Evolutionary conservation across 1,140 invertebrate genomes (phyloP).

Genomic region (Holcopasites calliopsidis): DNA sequence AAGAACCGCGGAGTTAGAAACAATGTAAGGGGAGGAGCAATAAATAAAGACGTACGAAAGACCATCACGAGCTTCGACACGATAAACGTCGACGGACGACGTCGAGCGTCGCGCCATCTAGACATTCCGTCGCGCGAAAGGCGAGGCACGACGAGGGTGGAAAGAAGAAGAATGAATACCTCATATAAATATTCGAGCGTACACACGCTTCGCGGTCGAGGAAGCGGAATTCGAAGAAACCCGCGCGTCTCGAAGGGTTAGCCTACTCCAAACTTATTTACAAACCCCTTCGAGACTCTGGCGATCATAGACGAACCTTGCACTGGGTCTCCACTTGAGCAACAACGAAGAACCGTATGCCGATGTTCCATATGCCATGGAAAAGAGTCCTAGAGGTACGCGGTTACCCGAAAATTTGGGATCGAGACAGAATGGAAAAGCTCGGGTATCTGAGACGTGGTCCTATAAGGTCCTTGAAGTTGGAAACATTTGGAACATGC

Average conservation of each 20-base stretch:
- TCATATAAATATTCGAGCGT: conserved; percentile 48
- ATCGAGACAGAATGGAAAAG: too few relatives aligned
- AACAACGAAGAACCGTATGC: too few relatives aligned
- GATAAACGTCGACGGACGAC: conserved; percentile 12
- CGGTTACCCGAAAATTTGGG: too few relatives aligned
- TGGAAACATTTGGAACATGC: too few relatives aligned
- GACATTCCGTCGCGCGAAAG: neutral
- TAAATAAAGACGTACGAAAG: conserved; percentile 37
- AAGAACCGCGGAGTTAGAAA: conserved; percentile 43
- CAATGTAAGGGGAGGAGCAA: conserved; percentile 10
- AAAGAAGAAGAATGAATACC: conserved; percentile 8
- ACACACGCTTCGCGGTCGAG: conserved; percentile 31
- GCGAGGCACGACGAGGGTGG: conserved; percentile 21
- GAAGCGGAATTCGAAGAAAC: conserved; percentile 31
- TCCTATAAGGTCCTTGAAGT: too few relatives aligned
- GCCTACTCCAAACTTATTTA: conserved; percentile 69
- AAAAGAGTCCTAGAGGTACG: too few relatives aligned
- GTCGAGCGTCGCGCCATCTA: neutral
- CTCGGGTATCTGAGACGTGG: too few relatives aligned
- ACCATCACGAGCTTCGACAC: conserved; percentile 18
- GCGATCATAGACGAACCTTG: conserved; percentile 40
- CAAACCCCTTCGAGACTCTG: conserved; percentile 66
- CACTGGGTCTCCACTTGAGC: too few relatives aligned
- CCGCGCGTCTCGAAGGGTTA: conserved; percentile 62
- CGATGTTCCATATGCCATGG: too few relatives aligned